Evolutionary conservation across 2,113 vertebrate species (phyloP).

Genomic region (Phalacrocorax carbo): DNA sequence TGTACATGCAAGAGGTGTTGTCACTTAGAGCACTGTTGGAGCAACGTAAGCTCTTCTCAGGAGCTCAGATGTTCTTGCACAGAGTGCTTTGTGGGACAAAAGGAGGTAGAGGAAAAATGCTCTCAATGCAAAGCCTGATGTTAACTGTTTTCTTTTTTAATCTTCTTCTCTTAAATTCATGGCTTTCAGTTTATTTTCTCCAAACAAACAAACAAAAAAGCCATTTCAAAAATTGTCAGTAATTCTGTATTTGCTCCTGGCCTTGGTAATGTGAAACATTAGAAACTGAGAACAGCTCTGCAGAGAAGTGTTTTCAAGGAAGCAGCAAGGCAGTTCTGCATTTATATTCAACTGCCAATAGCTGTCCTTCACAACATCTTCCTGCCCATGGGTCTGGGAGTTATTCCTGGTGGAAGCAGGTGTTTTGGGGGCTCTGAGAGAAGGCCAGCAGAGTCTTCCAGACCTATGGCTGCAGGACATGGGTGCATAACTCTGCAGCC

Average conservation of each 20-base stretch:
- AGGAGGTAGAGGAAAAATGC: not conserved
- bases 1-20: not conserved
- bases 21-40: not conserved
- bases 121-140: not conserved
- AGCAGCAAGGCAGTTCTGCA: not conserved
- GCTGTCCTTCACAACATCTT: not conserved
- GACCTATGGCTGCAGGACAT: not conserved
- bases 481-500: not conserved
- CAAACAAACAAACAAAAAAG: not conserved
- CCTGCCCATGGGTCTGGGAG: not conserved
- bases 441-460: not conserved
- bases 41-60: not conserved
- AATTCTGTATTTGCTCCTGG: not conserved
- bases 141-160: not conserved
- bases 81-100: not conserved
- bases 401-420: not conserved
- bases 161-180: not conserved
- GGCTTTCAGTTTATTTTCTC: not conserved
- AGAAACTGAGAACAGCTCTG: not conserved
- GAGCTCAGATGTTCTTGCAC: not conserved
- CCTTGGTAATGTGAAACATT: not conserved
- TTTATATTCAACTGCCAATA: not conserved
- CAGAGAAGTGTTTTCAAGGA: not conserved
- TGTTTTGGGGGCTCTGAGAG: not conserved
- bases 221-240: not conserved